Base-by-base conservation (phyloP, 2,888 invertebrate species). In the Drosophila nr. perissopoda region DNA sequence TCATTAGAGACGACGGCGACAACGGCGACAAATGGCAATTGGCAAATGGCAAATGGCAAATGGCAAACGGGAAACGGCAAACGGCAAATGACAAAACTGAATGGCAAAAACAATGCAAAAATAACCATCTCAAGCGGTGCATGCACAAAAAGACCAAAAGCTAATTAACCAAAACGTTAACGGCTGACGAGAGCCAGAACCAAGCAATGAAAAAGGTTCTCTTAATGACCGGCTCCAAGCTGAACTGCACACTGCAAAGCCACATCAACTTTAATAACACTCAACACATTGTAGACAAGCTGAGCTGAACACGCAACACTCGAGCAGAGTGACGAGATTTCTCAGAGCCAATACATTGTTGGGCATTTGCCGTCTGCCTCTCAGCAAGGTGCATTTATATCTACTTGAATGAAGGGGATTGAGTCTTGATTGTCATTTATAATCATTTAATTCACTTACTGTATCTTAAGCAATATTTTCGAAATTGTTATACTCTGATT, bases 131-230 rank as follows among this genome's bases (percentile, higher is more conserved):
- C 53, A 70, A 73, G 65, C 70, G 83, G 57, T 83, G 77, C 86
- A 82, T 86, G 82, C 82, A 82, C 82, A 77, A 76, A 78, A 77
- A 78, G 78, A 62, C 82, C 76, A 87, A 83, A 83, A 83, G 83
- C 87, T 83, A 83, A 83, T 83, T 83, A 87, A 85, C 87, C 83
- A 83, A 83, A 87, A 80, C 87, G 80, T 77, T 85, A 80, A 83
- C 87, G 70, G 73, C 82, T 72, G 69, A 72, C 68, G 69, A 73
- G 65, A 78, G 78, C 63, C 70, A 61, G 56, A 70, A 82, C 6
- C 18, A n/a, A 51, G 51, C 82, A 69, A 83, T 83, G 85, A 87
- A 83, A 83, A 87, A 81, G 82, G 73, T 73, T 73, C 65, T 63
- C 60, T 69, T 77, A 77, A 76, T 76, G 73, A 78, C 76, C 78